A percentile compares a stretch with the other conserved stretches of the same genome.
Evolutionary conservation across 2,113 vertebrate species (phyloP).

Genomic region (Poecilia latipinna): DNA sequence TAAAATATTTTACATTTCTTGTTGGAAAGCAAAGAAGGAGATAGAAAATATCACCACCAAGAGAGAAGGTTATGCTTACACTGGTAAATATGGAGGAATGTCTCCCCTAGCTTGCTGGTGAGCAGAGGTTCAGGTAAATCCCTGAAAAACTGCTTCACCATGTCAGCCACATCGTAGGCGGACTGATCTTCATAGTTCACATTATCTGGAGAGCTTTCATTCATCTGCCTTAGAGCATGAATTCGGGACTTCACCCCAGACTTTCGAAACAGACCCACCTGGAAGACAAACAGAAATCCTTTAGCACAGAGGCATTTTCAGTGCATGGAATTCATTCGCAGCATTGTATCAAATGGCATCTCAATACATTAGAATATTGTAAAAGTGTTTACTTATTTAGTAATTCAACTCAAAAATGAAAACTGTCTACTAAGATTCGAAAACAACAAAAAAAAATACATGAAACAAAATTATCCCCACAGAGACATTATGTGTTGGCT

Average conservation of each 20-base stretch:
- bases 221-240: slow-evolving; percentile 94
- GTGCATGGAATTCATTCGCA: background rate
- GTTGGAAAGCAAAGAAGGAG: background rate
- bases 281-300: slow-evolving; percentile 12
- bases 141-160: slow-evolving; percentile 98
- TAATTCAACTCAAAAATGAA: background rate
- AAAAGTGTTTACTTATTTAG: background rate
- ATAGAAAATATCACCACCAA: background rate
- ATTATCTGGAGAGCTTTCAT: slow-evolving; percentile 90
- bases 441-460: background rate
- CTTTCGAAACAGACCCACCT: slow-evolving; percentile 98
- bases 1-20: slow-evolving; percentile 16
- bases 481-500: background rate
- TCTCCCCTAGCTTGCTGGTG: slow-evolving; percentile 95
- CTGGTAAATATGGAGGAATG: slow-evolving; percentile 97
- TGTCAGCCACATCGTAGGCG: slow-evolving; percentile 95
- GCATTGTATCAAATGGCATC: background rate
- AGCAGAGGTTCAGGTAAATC: slow-evolving; percentile 96
- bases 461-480: background rate
- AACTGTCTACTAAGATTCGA: background rate
- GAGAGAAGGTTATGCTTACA: slow-evolving; percentile 81
- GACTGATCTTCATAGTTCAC: slow-evolving; percentile 96
- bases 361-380: background rate
- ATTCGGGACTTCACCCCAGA: slow-evolving; percentile 98
- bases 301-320: background rate